phyloP scores from a whole-genome alignment of 2,888 invertebrate genomes.

The Leptarthrus brevirostris region DNA sequence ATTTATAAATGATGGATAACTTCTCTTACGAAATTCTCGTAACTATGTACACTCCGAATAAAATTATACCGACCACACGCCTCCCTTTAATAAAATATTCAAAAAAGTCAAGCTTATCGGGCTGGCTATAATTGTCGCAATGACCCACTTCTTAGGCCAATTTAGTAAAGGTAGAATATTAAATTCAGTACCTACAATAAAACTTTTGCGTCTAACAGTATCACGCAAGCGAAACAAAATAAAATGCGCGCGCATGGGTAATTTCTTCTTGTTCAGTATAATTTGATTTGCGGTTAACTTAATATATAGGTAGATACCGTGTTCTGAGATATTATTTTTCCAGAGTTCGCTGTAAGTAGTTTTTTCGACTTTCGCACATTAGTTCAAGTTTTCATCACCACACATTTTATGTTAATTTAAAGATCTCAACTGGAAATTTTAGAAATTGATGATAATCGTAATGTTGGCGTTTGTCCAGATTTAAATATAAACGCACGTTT shows the following conservation, averaged over 20 bases:
- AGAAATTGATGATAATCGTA: no score
- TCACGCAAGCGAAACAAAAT: constrained; percentile 17
- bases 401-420: neutral
- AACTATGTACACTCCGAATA: no score
- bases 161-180: neutral
- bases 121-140: neutral
- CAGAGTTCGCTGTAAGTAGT: neutral
- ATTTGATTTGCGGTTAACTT: neutral
- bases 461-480: neutral
- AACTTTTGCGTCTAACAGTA: neutral
- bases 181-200: neutral
- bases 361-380: neutral
- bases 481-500: constrained; percentile 5
- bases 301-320: neutral
- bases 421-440: constrained; percentile 19
- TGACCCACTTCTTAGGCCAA: constrained; percentile 6
- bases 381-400: neutral
- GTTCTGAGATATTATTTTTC: neutral
- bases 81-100: neutral
- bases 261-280: constrained; percentile 5
- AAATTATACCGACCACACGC: neutral
- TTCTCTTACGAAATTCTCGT: no score
- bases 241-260: constrained; percentile 6
- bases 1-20: no score
- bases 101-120: neutral